A percentile compares a stretch with the other conserved stretches of the same genome.
These are phyloP conservation scores for Pheosia gnoma DNA, from an alignment of 2,888 invertebrate genomes.

Conservation along the genomic window DNA sequence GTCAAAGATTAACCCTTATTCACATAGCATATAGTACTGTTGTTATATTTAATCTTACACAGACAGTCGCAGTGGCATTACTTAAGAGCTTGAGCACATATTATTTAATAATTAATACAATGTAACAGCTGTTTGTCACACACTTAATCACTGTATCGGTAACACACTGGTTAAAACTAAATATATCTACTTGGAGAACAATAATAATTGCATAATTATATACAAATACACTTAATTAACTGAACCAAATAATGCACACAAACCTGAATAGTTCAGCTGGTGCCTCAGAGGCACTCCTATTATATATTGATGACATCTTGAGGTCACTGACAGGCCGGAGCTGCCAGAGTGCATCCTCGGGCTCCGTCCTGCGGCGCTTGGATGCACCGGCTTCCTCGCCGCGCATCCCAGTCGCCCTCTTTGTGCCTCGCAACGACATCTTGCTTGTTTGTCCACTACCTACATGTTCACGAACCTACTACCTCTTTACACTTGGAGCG, in stretches of 20 bases:
- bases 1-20: too few relatives aligned
- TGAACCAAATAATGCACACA: constrained; percentile 53
- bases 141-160: background rate
- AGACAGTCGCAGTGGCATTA: too few relatives aligned
- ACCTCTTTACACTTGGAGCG: constrained; percentile 80
- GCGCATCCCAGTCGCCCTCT: constrained; percentile 73
- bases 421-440: constrained; percentile 82
- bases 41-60: too few relatives aligned
- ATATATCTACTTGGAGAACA: too few relatives aligned
- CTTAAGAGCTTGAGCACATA: too few relatives aligned
- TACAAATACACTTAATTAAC: constrained; percentile 2
- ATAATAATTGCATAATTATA: too few relatives aligned
- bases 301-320: constrained; percentile 95
- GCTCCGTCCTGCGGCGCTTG: constrained; percentile 75
- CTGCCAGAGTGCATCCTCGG: constrained; percentile 87
- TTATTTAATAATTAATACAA: too few relatives aligned
- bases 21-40: too few relatives aligned
- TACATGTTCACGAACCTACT: constrained; percentile 79
- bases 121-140: background rate
- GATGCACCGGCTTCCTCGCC: constrained; percentile 73
- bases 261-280: constrained; percentile 92
- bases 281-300: constrained; percentile 91
- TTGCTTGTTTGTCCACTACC: constrained; percentile 65
- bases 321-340: constrained; percentile 93
- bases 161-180: too few relatives aligned